Base-by-base conservation (phyloP, 2,113 vertebrate species). In the Apaloderma vittatum region DNA sequence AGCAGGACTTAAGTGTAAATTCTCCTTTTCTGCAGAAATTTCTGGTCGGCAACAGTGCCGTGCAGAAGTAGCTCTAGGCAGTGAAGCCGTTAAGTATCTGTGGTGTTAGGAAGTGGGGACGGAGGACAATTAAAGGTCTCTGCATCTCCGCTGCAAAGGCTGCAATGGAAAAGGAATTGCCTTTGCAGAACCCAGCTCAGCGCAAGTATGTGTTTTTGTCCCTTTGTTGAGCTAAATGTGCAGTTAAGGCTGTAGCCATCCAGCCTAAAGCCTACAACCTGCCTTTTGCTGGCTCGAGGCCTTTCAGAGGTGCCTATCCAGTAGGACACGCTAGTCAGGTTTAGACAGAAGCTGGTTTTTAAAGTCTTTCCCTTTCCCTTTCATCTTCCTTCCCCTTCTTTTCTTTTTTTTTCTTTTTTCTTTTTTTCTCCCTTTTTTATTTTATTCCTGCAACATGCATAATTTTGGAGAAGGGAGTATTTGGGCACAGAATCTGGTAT, bases 11-110 rank as follows among this genome's bases (percentile, higher is more conserved):
- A n/a, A 8, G 37, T 71, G 34, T 65, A 48, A 84, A 88, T 91
- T 95, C 58, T 65, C 9, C 5, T 92, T 87, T 94, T 92, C 68
- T 89, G 57, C 66, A 72, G 80, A 59, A 78, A 65, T 72, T 93
- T 36, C 61, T 3, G 21, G 11, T 78, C 83, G 72, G 20, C 49
- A 63, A 3, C 20, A 10, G 3, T 3, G 4, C 30, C 0, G 4
- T 77, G 34, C 32, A 61, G 59, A 24, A 59, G 45, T 1, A 75
- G 26, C 34, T 13, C 40, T 52, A 4, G 15, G 59, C 75, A 61
- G 57, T 6, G 36, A 86, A 86, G 48, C 45, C 48, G 10, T 6
- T 15, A 9, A 43, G 11, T n/a, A 2, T 30, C 16, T 12, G 8
- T 8, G 5, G n/a, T 72, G 36, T 36, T 61, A 68, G 30, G 36